Conservation (phyloP, 2,888 invertebrate species). For the Schizaphis graminum region DNA sequence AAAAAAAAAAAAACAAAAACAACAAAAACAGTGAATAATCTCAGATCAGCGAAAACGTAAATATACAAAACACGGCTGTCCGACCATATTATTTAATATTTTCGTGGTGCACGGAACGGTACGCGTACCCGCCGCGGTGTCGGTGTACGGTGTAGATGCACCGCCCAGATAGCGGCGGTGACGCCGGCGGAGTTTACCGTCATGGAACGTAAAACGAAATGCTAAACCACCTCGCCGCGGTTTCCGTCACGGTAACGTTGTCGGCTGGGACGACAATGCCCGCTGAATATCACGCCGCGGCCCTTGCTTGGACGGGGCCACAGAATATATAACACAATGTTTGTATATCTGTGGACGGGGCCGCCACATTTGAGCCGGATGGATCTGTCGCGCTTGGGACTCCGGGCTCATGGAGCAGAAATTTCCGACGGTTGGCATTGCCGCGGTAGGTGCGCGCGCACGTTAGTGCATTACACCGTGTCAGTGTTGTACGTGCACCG, state of each 20-base stretch:
- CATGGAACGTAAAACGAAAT: constrained; percentile 50
- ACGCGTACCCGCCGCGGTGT: constrained; percentile 43
- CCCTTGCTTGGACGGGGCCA: not conserved
- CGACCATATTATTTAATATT: constrained; percentile 42
- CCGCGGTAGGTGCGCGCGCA: constrained; percentile 20
- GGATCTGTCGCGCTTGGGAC: not conserved
- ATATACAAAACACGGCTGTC: constrained; percentile 61
- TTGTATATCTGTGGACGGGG: not conserved
- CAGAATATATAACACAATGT: too few species aligned
- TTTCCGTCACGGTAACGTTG: not conserved
- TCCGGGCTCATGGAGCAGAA: constrained; percentile 1
- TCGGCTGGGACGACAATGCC: not conserved
- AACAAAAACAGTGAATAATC: constrained; percentile 41
- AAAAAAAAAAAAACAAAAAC: constrained; percentile 39
- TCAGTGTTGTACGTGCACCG: constrained; percentile 25
- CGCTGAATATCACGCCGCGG: not conserved
- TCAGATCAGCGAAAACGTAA: constrained; percentile 49
- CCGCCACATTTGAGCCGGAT: not conserved
- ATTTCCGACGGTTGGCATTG: constrained; percentile 1
- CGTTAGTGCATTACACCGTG: constrained; percentile 7
- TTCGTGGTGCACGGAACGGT: constrained; percentile 37
- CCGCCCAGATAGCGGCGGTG: constrained; percentile 50
- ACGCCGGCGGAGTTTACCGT: constrained; percentile 21
- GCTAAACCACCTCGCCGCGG: not conserved
- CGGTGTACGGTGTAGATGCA: constrained; percentile 35